Evolutionary conservation across 2,888 invertebrate species (phyloP), one percentile per base, ranked within the genome.

Genomic region (Xestia ashworthii): DNA sequence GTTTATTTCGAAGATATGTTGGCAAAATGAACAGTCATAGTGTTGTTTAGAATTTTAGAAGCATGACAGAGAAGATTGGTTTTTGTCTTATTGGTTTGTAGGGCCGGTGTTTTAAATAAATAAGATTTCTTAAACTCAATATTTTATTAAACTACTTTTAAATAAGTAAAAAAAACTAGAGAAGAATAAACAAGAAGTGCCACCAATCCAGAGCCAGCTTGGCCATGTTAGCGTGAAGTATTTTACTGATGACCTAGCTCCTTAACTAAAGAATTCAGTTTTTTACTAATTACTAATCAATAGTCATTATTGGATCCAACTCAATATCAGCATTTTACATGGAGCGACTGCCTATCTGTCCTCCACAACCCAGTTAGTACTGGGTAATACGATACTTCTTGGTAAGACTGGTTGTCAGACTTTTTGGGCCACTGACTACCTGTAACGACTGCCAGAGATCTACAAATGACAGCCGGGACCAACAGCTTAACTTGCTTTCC

Each of bases 1-100:
- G 76, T 50, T 48, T 80, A 41, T 80, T 50, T 80, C 46, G 11
- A 8, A 32, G 9, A 71, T 0, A 22, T 66, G 75, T 11, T 48
- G 19, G 19, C 1, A 41, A n/a, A 74, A 8, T 50, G 32, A 5
- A 14, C 0, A 46, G 41, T n/a, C 41, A 32, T 73, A 9, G 50
- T 44, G 48, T 44, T 48, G n/a, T 50, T 60, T 5, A 16, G 25
- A 16, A 58, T 14, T 50, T 60, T 5, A 16, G 25, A 16, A 58
- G 19, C 1, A 60, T 58, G 41, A 60, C 44, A 19, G n/a, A 41
- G 22, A 25, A n/a, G 9, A 55, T 38, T 48, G 46, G 38, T 78
- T 48, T 16, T n/a, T 32, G 67, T 38, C 11, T 32, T 14, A 14
- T 71, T 16, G 8, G 1, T 19, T 60, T 25, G 8, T 60, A 60